Base-by-base conservation (phyloP, 2,797 vertebrate genomes). In the Spatula versicolor region DNA sequence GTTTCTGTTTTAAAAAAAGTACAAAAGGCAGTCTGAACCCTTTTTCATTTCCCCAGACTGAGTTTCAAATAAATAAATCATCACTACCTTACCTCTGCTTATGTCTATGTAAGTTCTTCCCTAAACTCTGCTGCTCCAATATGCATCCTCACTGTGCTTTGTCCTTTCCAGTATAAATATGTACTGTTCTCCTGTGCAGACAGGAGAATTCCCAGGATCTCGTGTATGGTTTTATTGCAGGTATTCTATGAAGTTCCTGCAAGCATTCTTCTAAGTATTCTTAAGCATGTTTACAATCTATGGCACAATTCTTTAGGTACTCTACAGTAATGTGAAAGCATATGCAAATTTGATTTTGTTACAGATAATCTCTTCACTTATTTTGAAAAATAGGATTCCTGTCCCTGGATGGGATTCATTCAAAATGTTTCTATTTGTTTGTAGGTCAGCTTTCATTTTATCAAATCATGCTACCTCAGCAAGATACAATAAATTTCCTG, bases 1-100 rank as follows among this genome's bases (percentile, higher is more conserved):
- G 71, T 84, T 62, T 86, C 72, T 60, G 15, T 43, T 86, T 95
- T 91, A 89, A 19, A 90, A 90, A 92, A 92, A 92, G 62, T 58
- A 81, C 11, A 59, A 83, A 67, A 74, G 30, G 21, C 48, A 83
- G 25, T 41, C 35, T 59, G 66, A 71, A n/a, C 10, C 12, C 58
- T 72, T 30, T 30, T 20, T 50, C 5, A 45, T 5, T 78, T 60
- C n/a, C 26, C 39, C 17, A 58, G 66, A 63, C 0, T 58, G 41
- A 39, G 58, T 66, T 80, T 66, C 54, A 66, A 19, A 94, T 33
- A 31, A 18, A 58, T 48, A 77, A 63, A 67, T 50, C 20, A 69
- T 59, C 43, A 46, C 33, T 69, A 31, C 19, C 4, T 58, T 83
- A 19, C 31, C 22, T 35, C 23, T 12, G 19, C 43, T 92, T 66